phyloP scores from a whole-genome alignment of 92 coral and sea anemone genomes.

The Umimayanthus kanabou region DNA sequence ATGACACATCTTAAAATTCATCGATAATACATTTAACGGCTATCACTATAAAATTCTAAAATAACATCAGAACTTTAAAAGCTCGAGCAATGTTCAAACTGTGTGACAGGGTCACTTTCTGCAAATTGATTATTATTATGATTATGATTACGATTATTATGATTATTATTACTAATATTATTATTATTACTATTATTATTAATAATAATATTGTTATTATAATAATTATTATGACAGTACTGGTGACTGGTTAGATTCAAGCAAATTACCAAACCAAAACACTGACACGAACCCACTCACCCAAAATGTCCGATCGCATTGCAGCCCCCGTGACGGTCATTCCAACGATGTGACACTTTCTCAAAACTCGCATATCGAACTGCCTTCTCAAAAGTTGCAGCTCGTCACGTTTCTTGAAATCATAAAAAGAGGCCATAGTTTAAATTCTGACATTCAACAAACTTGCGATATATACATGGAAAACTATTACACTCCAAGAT shows the following conservation, averaged over 20 bases:
- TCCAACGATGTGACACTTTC: conserved; percentile 40
- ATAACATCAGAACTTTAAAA: too few species aligned
- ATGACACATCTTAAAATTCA: too few species aligned
- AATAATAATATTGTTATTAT: too few species aligned
- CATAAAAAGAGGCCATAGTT: not conserved
- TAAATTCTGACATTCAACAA: not conserved
- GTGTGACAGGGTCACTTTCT: too few species aligned
- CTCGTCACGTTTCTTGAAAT: conserved; percentile 7
- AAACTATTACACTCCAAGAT: not conserved
- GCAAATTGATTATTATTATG: too few species aligned
- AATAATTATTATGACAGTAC: too few species aligned
- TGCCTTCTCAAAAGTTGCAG: not conserved
- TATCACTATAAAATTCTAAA: too few species aligned
- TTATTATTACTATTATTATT: too few species aligned
- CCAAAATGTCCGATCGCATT: conserved; percentile 40
- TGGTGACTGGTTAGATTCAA: not conserved
- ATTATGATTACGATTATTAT: too few species aligned
- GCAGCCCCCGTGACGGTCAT: conserved; percentile 61
- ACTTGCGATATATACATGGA: not conserved
- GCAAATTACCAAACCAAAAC: not conserved
- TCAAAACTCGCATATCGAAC: conserved; percentile 18
- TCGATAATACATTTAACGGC: too few species aligned
- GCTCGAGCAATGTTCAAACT: too few species aligned
- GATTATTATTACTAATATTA: too few species aligned
- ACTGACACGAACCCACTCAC: conserved; percentile 4